Evolutionary conservation across 2,797 vertebrate genomes (phyloP).

Genomic region (Xenopus petersii): DNA sequence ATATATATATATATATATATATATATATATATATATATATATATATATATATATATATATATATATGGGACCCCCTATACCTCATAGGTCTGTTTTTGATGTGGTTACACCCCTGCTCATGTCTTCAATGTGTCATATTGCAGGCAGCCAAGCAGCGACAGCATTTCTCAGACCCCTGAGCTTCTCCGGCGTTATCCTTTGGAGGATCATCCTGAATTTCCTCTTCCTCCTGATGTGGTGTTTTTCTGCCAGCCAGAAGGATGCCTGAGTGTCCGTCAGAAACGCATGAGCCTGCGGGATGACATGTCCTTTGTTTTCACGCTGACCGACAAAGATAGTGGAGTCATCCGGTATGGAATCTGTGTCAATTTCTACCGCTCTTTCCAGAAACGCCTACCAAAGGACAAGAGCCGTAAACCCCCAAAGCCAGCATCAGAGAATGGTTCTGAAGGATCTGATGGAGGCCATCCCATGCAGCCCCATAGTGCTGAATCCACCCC

Average conservation of each 20-base stretch:
- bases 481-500: constrained; percentile 66
- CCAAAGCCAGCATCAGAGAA: constrained; percentile 70
- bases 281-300: constrained; percentile 88
- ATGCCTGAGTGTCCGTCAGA: constrained; percentile 91
- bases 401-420: constrained; percentile 64
- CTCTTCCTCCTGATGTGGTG: constrained; percentile 90
- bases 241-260: constrained; percentile 98
- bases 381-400: constrained; percentile 81
- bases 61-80: too few relatives aligned
- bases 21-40: too few relatives aligned
- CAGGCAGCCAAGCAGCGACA: constrained; percentile 94
- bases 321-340: constrained; percentile 94
- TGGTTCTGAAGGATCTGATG: constrained; percentile 70
- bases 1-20: too few relatives aligned
- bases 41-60: too few relatives aligned
- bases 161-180: constrained; percentile 93
- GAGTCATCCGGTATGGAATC: constrained; percentile 91
- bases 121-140: not conserved
- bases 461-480: constrained; percentile 64
- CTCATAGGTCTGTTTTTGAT: too few relatives aligned
- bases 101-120: too few relatives aligned
- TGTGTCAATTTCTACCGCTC: constrained; percentile 98
- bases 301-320: constrained; percentile 96
- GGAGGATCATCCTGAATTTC: constrained; percentile 90
- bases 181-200: constrained; percentile 92